phyloP scores from a whole-genome alignment of 2,888 invertebrate species.

The Tetheella fluctuosa region DNA sequence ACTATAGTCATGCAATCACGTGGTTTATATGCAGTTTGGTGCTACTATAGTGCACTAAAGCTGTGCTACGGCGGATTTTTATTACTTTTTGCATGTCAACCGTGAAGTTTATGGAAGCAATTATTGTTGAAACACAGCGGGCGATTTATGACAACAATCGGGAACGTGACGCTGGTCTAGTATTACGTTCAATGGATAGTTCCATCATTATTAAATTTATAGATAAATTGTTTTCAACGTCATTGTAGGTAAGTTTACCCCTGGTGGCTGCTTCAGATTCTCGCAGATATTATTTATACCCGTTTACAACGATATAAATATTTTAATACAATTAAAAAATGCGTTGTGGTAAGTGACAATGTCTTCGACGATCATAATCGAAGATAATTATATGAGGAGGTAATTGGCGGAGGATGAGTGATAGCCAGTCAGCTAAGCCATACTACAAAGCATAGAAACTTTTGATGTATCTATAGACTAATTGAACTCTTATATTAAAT shows the following conservation, averaged over 20 bases:
- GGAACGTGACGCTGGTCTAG: constrained; percentile 13
- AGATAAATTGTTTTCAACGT: background rate
- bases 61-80: constrained; percentile 57
- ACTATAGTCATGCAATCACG: constrained; percentile 29
- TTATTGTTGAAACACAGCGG: constrained; percentile 62
- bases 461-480: too few species aligned
- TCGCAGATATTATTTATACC: background rate
- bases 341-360: too few species aligned
- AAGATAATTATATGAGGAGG: background rate
- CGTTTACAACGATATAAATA: too few species aligned
- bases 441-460: too few species aligned
- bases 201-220: constrained; percentile 5
- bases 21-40: constrained; percentile 43
- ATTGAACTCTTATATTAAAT: too few species aligned
- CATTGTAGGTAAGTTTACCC: background rate
- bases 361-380: too few species aligned
- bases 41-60: constrained; percentile 39
- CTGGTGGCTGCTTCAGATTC: background rate
- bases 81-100: constrained; percentile 70
- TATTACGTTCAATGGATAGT: constrained; percentile 2
- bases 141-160: constrained; percentile 56
- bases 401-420: background rate
- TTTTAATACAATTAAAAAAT: too few species aligned
- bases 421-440: too few species aligned
- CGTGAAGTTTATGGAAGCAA: constrained; percentile 71